Evolutionary conservation across 2,113 vertebrate genomes (phyloP).

Genomic region (Tylochromis polylepis): DNA sequence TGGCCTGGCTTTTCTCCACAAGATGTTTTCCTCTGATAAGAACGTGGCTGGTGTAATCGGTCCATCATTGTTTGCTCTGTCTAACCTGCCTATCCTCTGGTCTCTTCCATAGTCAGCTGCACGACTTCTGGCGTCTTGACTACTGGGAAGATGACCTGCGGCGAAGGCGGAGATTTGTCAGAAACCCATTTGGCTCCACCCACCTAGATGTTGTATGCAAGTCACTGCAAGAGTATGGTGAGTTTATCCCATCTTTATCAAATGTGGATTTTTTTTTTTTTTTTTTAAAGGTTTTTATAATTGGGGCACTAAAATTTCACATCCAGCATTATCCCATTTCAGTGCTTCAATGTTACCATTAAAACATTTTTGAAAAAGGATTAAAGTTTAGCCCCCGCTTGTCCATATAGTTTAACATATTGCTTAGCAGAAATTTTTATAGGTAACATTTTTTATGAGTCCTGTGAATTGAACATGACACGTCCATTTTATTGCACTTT

Average conservation of each 20-base stretch:
- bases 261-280: too few relatives aligned
- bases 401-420: not conserved
- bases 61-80: conserved; percentile 2
- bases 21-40: conserved; percentile 40
- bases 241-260: conserved; percentile 61
- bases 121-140: conserved; percentile 98
- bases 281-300: not conserved
- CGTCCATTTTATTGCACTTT: conserved; percentile 50
- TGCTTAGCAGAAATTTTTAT: conserved; percentile 42
- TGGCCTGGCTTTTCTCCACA: conserved; percentile 16
- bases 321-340: not conserved
- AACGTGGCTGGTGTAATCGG: conserved; percentile 27
- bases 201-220: conserved; percentile 87
- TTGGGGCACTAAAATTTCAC: not conserved
- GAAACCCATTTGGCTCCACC: conserved; percentile 93
- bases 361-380: not conserved
- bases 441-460: conserved; percentile 51
- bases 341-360: not conserved
- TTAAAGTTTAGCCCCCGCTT: not conserved
- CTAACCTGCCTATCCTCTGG: conserved; percentile 21
- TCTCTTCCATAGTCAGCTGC: conserved; percentile 78
- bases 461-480: conserved; percentile 66
- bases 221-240: conserved; percentile 88
- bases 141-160: conserved; percentile 99
- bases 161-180: conserved; percentile 89